Percentiles rank a stretch among this genome's conserved stretches.
phyloP scores from a whole-genome alignment of 2,113 vertebrate genomes.

The Otolemur garnettii region DNA sequence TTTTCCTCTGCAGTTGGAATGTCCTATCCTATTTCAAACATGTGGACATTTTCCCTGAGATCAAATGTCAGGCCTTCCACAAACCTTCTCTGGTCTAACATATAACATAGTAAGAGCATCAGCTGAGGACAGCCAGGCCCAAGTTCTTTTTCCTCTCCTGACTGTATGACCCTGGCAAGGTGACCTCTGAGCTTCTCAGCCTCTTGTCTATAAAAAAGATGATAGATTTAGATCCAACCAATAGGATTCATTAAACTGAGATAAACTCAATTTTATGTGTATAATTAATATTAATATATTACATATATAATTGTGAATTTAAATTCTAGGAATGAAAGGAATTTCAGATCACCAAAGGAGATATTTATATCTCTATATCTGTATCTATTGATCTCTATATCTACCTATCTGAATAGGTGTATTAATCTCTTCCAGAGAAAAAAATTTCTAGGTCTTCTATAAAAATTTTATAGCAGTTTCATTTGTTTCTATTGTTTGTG shows the following conservation, averaged over 20 bases:
- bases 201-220: background rate
- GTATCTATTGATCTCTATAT: background rate
- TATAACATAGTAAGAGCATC: background rate
- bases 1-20: background rate
- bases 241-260: background rate
- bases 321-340: slow-evolving; percentile 44
- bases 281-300: background rate
- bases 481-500: slow-evolving; percentile 16
- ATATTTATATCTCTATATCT: background rate
- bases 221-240: background rate
- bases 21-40: background rate
- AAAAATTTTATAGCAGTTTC: background rate
- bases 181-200: background rate
- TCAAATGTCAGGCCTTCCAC: background rate
- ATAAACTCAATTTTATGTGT: background rate
- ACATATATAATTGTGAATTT: background rate
- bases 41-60: background rate
- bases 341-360: background rate
- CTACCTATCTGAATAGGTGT: background rate
- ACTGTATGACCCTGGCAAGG: background rate
- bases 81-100: background rate
- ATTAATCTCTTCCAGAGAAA: background rate
- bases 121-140: background rate
- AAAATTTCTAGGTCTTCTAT: background rate
- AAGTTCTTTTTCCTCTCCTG: slow-evolving; percentile 2